phyloP scores from a whole-genome alignment of 1,140 invertebrate species.

The Platyscapa corneri region DNA sequence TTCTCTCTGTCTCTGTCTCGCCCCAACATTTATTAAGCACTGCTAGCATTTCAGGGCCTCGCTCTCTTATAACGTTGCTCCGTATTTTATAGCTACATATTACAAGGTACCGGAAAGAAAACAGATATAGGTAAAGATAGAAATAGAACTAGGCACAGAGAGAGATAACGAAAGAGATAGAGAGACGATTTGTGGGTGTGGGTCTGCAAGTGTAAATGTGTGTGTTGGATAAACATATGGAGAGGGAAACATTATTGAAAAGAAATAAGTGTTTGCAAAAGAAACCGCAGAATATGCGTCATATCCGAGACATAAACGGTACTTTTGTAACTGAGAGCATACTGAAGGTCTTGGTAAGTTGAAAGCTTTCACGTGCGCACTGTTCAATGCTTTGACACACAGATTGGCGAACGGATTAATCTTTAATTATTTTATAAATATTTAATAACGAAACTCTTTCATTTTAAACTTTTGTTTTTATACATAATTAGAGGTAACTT shows the following conservation, averaged over 20 bases:
- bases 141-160: too few relatives aligned
- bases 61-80: neutral
- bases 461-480: neutral
- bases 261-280: neutral
- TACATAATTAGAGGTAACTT: too few relatives aligned
- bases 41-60: slow-evolving; percentile 52
- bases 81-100: neutral
- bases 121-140: neutral
- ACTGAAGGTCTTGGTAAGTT: slow-evolving; percentile 10
- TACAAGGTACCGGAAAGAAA: neutral
- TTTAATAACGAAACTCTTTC: neutral
- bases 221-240: too few relatives aligned
- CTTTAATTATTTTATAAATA: neutral
- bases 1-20: neutral
- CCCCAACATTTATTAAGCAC: neutral
- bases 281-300: neutral
- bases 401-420: neutral
- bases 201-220: too few relatives aligned
- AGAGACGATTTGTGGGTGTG: too few relatives aligned
- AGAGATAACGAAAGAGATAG: neutral
- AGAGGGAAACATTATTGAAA: neutral
- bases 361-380: slow-evolving; percentile 1
- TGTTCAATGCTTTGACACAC: neutral
- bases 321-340: neutral
- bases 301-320: neutral